These are phyloP conservation scores for Morone saxatilis DNA, from an alignment of 2,113 vertebrate species.

Conservation along the genomic window DNA sequence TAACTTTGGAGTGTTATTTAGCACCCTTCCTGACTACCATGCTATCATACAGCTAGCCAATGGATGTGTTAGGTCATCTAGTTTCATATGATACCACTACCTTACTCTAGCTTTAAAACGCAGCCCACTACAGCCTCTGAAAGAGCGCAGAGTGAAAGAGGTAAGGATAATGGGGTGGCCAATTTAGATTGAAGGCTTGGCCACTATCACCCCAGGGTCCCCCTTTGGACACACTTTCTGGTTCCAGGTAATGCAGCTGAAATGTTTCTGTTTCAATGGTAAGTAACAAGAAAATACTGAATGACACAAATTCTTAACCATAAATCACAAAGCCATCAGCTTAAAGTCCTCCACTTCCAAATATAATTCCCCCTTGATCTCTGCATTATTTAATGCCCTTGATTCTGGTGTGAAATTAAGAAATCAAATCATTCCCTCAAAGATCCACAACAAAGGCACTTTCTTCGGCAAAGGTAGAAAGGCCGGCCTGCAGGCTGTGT, in stretches of 20 bases:
- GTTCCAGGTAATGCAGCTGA: neutral
- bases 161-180: too few species aligned
- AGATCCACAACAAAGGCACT: neutral
- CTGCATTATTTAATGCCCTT: neutral
- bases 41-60: too few species aligned
- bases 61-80: too few species aligned
- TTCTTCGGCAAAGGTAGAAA: slow-evolving; percentile 28
- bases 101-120: too few species aligned
- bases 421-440: slow-evolving; percentile 1
- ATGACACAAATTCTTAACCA: neutral
- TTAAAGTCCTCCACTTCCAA: neutral
- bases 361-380: neutral
- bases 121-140: too few species aligned
- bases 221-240: too few species aligned
- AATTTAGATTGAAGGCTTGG: too few species aligned
- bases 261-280: neutral
- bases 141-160: too few species aligned
- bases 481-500: slow-evolving; percentile 8
- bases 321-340: neutral
- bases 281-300: neutral
- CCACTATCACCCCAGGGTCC: too few species aligned
- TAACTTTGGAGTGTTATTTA: too few species aligned
- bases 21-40: too few species aligned
- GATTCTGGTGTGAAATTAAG: neutral
- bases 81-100: too few species aligned